phyloP scores from a whole-genome alignment of 2,797 vertebrate genomes.

The Lithobates pipiens region DNA sequence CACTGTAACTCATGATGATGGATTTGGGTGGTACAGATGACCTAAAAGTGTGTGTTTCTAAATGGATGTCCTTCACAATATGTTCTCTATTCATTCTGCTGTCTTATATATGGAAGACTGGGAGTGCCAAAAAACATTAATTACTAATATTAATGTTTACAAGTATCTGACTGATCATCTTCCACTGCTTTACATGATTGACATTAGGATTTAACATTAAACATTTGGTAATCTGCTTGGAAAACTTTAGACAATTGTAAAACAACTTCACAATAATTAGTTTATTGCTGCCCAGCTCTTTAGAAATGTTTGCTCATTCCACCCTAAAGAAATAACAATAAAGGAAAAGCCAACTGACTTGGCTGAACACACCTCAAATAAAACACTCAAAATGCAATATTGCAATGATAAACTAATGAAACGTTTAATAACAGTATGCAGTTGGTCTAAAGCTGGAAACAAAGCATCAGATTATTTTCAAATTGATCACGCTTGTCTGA shows the following conservation, averaged over 20 bases:
- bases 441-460: too few species aligned
- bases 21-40: background rate
- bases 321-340: conserved; percentile 3
- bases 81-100: background rate
- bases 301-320: background rate
- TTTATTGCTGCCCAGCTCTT: background rate
- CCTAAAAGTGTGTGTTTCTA: background rate
- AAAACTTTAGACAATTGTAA: conserved; percentile 7
- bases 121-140: conserved; percentile 15
- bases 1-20: conserved; percentile 31
- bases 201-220: conserved; percentile 9
- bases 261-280: background rate
- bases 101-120: conserved; percentile 21
- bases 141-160: background rate
- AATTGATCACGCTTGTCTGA: too few species aligned
- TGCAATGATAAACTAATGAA: background rate
- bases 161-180: background rate
- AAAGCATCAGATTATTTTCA: too few species aligned
- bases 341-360: too few species aligned
- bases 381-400: background rate
- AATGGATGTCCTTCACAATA: background rate
- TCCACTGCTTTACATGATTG: conserved; percentile 22
- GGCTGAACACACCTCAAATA: background rate
- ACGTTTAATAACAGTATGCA: background rate
- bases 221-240: conserved; percentile 10